These are phyloP conservation scores for Myripristis murdjan DNA, from an alignment of 2,797 vertebrate species.

Conservation along the genomic window DNA sequence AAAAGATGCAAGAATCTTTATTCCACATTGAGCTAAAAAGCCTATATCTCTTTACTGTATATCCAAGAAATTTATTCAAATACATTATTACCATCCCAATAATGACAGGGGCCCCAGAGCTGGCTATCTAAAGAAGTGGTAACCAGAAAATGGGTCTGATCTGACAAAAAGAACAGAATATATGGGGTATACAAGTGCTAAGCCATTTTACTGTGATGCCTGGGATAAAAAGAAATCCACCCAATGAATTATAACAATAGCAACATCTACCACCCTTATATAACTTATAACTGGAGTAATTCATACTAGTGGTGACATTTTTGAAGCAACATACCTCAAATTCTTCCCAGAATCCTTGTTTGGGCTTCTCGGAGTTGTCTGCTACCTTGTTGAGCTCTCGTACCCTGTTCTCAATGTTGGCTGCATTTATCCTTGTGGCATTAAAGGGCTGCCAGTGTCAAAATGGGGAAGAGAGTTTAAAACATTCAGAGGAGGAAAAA, in stretches of 20 bases:
- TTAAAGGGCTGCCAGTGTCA: slow-evolving; percentile 87
- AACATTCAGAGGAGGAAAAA: slow-evolving; percentile 16
- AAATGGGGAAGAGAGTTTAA: slow-evolving; percentile 6
- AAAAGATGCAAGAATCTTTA: neutral
- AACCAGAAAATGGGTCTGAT: slow-evolving; percentile 7
- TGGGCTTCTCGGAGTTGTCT: slow-evolving; percentile 91
- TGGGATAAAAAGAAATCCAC: too few species aligned
- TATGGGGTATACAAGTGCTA: too few species aligned
- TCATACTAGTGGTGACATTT: neutral
- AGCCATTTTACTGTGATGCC: too few species aligned
- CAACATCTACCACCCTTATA: too few species aligned
- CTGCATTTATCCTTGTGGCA: slow-evolving; percentile 89
- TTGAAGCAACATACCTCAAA: slow-evolving; percentile 87
- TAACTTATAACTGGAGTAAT: neutral
- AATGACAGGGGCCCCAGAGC: neutral
- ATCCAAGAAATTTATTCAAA: too few species aligned
- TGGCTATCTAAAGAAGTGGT: neutral
- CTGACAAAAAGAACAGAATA: neutral
- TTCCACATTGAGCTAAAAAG: neutral
- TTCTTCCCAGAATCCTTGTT: slow-evolving; percentile 95
- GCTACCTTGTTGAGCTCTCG: slow-evolving; percentile 92
- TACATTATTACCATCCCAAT: neutral
- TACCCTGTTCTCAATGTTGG: slow-evolving; percentile 91
- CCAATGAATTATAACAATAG: too few species aligned
- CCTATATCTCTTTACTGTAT: neutral